Conservation (phyloP, 2,797 vertebrate species). For the Natrix natrix region DNA sequence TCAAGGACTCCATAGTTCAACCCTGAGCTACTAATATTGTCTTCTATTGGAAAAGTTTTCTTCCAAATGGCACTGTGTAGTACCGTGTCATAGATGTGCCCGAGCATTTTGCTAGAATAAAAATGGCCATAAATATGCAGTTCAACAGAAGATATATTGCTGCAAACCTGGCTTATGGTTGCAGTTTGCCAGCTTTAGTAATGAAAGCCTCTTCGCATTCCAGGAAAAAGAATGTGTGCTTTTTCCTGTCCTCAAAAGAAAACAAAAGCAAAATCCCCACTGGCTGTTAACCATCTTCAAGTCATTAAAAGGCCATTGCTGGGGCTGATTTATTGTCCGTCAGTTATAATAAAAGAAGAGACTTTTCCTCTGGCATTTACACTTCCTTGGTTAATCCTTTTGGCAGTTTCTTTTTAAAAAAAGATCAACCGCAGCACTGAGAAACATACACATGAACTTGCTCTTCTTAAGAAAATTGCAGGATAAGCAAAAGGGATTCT, state of each 20-base stretch:
- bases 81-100: background rate
- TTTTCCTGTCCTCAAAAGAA: conserved; percentile 27
- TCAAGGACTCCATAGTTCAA: background rate
- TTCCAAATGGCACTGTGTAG: background rate
- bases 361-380: conserved; percentile 58
- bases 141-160: background rate
- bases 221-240: conserved; percentile 8
- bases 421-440: conserved; percentile 22
- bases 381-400: conserved; percentile 53
- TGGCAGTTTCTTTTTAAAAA: conserved; percentile 41
- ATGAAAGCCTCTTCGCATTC: conserved; percentile 24
- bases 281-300: conserved; percentile 51
- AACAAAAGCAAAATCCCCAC: background rate
- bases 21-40: background rate
- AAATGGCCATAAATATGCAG: background rate
- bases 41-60: background rate
- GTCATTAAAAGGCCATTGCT: conserved; percentile 40
- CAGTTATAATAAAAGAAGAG: conserved; percentile 41
- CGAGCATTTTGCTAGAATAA: background rate
- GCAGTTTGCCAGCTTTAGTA: background rate
- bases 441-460: accelerated
- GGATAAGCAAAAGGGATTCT: background rate
- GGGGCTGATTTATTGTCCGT: conserved; percentile 58
- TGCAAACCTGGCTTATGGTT: background rate
- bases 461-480: conserved; percentile 15